Conservation (phyloP, 2,888 invertebrate genomes). For the Kryphioiulus occultus region DNA sequence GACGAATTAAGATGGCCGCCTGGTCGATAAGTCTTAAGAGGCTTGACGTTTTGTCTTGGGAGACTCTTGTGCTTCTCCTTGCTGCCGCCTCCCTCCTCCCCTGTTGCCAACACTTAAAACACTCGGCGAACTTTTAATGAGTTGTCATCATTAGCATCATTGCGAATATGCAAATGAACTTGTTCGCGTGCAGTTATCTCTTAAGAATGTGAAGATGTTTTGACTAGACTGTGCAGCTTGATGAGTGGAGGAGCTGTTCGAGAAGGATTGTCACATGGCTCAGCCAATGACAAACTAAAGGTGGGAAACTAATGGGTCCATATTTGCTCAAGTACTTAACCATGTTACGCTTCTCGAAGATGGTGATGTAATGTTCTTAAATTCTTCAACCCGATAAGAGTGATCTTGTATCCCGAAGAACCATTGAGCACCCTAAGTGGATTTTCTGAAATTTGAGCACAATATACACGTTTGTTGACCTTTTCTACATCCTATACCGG, state of each 20-base stretch:
- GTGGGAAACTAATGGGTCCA: too few relatives aligned
- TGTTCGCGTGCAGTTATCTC: conserved; percentile 2
- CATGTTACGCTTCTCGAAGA: too few relatives aligned
- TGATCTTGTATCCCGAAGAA: too few relatives aligned
- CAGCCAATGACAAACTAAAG: too few relatives aligned
- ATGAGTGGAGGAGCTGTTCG: background rate
- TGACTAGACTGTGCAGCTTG: background rate
- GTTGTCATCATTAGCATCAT: conserved; percentile 35
- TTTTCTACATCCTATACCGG: too few relatives aligned
- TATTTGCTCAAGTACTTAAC: too few relatives aligned
- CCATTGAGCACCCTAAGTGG: too few relatives aligned
- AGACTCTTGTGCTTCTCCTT: background rate
- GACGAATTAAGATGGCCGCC: background rate
- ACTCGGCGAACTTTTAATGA: conserved; percentile 20
- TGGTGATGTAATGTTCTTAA: too few relatives aligned
- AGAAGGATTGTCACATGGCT: background rate
- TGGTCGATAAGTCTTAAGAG: background rate
- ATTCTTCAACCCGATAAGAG: too few relatives aligned
- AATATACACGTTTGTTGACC: too few relatives aligned
- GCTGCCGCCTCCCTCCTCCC: background rate
- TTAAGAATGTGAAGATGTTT: conserved; percentile 24
- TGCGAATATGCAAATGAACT: conserved; percentile 30
- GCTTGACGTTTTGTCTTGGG: conserved; percentile 1
- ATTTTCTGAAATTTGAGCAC: too few relatives aligned
- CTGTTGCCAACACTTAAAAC: background rate